Base-by-base conservation (phyloP, 2,888 invertebrate species). In the Parnassius orleans region DNA sequence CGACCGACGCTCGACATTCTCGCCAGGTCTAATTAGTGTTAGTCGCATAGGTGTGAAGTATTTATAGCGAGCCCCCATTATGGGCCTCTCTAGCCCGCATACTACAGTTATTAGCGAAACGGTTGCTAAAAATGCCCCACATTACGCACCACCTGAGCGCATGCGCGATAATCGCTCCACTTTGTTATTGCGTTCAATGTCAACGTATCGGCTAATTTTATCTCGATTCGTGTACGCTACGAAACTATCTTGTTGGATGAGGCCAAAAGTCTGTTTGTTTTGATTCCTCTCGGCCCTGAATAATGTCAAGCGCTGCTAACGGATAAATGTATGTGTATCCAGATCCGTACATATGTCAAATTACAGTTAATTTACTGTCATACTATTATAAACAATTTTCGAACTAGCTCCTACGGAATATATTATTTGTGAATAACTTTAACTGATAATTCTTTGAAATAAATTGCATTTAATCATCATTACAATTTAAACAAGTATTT, bases 121-220 rank as follows among this genome's bases (percentile, higher is more conserved):
- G 74, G 77, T 80, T 78, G 77, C 80, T 83, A 78, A 82, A 84
- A 80, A 74, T 79, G 78, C 77, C 73, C 75, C 73, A 77, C 75
- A 78, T 79, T 61, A 60, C 48, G 71, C 76, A 67, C 75, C 77
- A 85, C 84, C 81, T 84, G 85, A 76, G 76, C 86, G 84, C 86
- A 81, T 83, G 87, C 87, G 87, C 83, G 70, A 75, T 77, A 71
- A 79, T 78, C 81, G 85, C 81, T 85, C 86, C 79, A 89, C 86
- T 88, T 89, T 88, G 88, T 87, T 89, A 87, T 89, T 86, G 85
- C 89, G 89, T 90, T 89, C 90, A 90, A 90, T 90, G 90, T 90
- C 90, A 90, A 87, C 84, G 86, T 89, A 89, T 87, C 85, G 82
- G 86, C 90, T 90, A 90, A 90, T 90, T 90, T 90, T 90, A 90